phyloP scores from a whole-genome alignment of 1,140 invertebrate species.

The Magallana angulata region DNA sequence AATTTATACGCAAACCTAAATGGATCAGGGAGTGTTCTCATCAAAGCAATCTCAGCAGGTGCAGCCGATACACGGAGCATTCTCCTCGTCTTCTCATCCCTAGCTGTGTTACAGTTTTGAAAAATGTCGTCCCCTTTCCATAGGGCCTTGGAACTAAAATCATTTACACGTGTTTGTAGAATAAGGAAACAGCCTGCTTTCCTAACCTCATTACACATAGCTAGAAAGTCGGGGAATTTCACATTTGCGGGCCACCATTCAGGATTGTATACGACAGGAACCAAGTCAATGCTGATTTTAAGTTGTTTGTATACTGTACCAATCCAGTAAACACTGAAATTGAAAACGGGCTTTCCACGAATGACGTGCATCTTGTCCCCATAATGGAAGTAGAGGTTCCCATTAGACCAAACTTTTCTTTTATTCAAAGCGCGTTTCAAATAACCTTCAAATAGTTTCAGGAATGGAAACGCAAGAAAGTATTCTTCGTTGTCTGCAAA shows the following conservation, averaged over 20 bases:
- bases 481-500: constrained; percentile 38
- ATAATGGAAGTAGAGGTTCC: constrained; percentile 35
- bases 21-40: constrained; percentile 17
- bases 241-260: constrained; percentile 49
- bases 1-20: constrained; percentile 40
- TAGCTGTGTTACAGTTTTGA: background rate
- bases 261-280: constrained; percentile 47
- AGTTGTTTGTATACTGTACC: constrained; percentile 45
- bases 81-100: background rate
- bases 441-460: constrained; percentile 34
- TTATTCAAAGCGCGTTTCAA: constrained; percentile 39
- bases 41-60: constrained; percentile 46
- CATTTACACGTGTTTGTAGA: constrained; percentile 28
- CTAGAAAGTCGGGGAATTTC: background rate
- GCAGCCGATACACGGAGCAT: constrained; percentile 48
- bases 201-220: background rate
- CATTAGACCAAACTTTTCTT: constrained; percentile 11
- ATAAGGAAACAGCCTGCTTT: constrained; percentile 46
- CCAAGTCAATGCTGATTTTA: constrained; percentile 52
- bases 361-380: constrained; percentile 42
- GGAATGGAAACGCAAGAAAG: constrained; percentile 45
- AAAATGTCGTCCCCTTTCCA: background rate
- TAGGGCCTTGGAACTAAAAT: background rate
- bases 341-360: constrained; percentile 49
- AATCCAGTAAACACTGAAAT: constrained; percentile 46